Conservation (phyloP, 2,888 invertebrate species). For the Atethmia centrago region DNA sequence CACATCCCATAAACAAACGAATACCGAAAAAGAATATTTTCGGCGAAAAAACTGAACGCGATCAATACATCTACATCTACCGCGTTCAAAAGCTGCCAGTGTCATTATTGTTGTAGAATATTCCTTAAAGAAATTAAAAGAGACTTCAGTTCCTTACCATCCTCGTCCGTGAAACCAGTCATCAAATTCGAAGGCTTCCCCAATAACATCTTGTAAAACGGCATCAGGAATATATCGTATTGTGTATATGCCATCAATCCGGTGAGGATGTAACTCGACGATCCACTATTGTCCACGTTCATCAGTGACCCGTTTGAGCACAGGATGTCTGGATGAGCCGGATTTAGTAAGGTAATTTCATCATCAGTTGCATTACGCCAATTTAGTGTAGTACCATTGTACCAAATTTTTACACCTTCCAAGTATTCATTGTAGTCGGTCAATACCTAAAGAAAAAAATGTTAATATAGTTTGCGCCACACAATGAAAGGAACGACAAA, state of each 20-base stretch:
- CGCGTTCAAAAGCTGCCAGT: too few species aligned
- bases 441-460: conserved; percentile 82
- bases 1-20: conserved; percentile 59
- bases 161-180: conserved; percentile 96
- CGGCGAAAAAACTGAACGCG: too few species aligned
- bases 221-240: conserved; percentile 97
- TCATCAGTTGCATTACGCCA: conserved; percentile 85
- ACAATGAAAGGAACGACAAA: conserved; percentile 16
- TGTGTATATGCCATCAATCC: conserved; percentile 95
- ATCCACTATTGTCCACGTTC: conserved; percentile 92
- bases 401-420: conserved; percentile 93
- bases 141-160: conserved; percentile 88
- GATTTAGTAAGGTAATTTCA: conserved; percentile 77
- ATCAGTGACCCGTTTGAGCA: conserved; percentile 92
- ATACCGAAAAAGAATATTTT: neutral
- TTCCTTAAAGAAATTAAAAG: too few species aligned
- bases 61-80: too few species aligned
- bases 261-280: conserved; percentile 93
- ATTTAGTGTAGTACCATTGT: conserved; percentile 86
- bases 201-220: conserved; percentile 96
- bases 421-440: conserved; percentile 90
- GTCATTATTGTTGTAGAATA: too few species aligned
- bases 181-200: conserved; percentile 98
- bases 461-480: neutral
- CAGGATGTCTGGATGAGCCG: conserved; percentile 76